phyloP scores from a whole-genome alignment of 2,888 invertebrate genomes.

The Hylaea fasciaria region DNA sequence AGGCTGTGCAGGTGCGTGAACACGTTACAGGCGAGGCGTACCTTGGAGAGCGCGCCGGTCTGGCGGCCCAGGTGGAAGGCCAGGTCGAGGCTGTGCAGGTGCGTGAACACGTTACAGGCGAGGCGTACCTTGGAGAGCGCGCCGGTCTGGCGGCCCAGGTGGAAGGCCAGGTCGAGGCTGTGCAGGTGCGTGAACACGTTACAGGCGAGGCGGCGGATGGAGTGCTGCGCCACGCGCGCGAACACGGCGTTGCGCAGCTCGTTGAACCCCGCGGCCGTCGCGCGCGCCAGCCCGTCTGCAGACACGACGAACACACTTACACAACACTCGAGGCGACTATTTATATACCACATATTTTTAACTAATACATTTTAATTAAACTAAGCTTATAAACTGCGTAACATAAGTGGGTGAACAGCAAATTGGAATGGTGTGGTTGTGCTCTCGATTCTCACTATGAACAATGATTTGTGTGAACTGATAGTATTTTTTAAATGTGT shows the following conservation, averaged over 20 bases:
- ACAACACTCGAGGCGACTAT: too few species aligned
- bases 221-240: conserved; percentile 98
- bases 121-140: conserved; percentile 95
- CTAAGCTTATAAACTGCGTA: too few species aligned
- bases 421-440: too few species aligned
- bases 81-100: conserved; percentile 97
- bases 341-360: too few species aligned
- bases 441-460: too few species aligned
- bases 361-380: too few species aligned
- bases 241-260: conserved; percentile 99
- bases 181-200: conserved; percentile 98
- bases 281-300: conserved; percentile 96
- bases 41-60: conserved; percentile 97
- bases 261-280: conserved; percentile 96
- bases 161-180: conserved; percentile 96
- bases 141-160: conserved; percentile 97
- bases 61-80: conserved; percentile 97
- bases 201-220: conserved; percentile 96
- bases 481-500: too few species aligned
- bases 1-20: conserved; percentile 98
- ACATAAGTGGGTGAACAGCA: too few species aligned
- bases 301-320: not conserved
- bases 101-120: conserved; percentile 97
- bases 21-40: conserved; percentile 95
- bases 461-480: too few species aligned